These are phyloP conservation scores for Brevipalpus yothersi DNA, from an alignment of 1,140 invertebrate genomes.

Conservation along the genomic window DNA sequence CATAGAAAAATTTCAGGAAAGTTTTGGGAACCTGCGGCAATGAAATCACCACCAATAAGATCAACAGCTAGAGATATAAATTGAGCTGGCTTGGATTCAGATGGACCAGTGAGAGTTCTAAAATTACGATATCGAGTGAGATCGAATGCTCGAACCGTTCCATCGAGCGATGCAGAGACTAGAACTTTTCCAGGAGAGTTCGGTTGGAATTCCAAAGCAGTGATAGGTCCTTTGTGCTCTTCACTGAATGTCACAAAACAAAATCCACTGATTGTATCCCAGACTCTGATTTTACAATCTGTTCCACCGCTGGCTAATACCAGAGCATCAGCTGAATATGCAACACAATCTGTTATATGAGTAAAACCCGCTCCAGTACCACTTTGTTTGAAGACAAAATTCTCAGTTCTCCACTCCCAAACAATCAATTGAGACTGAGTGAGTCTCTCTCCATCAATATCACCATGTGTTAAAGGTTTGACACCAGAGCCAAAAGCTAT, in stretches of 20 bases:
- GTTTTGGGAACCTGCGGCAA: conserved; percentile 76
- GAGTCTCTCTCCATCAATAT: neutral
- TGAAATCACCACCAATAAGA: conserved; percentile 50
- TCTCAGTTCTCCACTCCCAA: conserved; percentile 98
- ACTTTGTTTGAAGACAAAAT: conserved; percentile 92
- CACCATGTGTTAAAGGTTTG: conserved; percentile 30
- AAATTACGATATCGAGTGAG: conserved; percentile 83
- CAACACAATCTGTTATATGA: conserved; percentile 57
- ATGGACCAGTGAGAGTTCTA: conserved; percentile 67
- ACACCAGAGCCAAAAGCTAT: conserved; percentile 46
- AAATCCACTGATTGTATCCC: conserved; percentile 70
- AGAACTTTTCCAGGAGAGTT: conserved; percentile 57
- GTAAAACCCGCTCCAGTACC: conserved; percentile 36
- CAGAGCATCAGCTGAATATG: conserved; percentile 73
- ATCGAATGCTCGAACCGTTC: conserved; percentile 85
- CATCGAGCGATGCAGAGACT: conserved; percentile 70
- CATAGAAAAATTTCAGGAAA: conserved; percentile 85
- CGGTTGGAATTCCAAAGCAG: conserved; percentile 53
- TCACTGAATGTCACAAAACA: conserved; percentile 71
- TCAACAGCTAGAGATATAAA: conserved; percentile 78
- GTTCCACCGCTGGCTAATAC: conserved; percentile 74
- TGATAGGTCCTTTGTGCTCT: conserved; percentile 59
- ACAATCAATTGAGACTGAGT: conserved; percentile 46
- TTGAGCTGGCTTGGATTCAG: conserved; percentile 39
- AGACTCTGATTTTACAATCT: conserved; percentile 87